Conservation (phyloP, 2,797 vertebrate genomes). For the Mus caroli region DNA sequence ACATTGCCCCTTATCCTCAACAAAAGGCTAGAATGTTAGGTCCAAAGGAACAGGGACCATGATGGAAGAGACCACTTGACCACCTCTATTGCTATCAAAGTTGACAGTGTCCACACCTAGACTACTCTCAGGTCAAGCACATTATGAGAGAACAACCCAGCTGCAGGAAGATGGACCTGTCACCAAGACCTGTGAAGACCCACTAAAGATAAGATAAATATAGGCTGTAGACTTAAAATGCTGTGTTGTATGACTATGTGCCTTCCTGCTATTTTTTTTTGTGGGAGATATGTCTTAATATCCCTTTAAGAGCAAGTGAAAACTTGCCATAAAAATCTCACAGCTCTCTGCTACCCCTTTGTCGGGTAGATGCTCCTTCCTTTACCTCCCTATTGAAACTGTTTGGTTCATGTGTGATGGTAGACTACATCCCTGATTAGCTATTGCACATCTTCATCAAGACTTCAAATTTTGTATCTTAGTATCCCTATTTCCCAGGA, state of each 20-base stretch:
- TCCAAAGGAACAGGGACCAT: background rate
- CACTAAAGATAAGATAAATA: background rate
- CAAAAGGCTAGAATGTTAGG: background rate
- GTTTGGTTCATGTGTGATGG: background rate
- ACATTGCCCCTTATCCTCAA: background rate
- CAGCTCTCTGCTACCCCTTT: background rate
- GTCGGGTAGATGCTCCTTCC: background rate
- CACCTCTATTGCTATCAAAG: background rate
- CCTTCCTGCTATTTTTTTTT: background rate
- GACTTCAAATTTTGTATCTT: background rate
- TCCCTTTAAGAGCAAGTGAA: background rate
- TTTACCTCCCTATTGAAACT: background rate
- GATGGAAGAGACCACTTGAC: background rate
- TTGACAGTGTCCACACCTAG: background rate
- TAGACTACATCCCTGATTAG: background rate
- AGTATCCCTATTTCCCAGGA: background rate
- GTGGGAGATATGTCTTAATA: background rate
- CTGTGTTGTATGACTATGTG: background rate
- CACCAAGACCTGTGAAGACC: background rate
- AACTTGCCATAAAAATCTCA: background rate
- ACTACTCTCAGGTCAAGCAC: background rate
- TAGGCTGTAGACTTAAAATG: background rate
- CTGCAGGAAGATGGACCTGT: background rate
- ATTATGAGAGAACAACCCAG: background rate
- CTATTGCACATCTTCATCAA: background rate